Percentiles rank a stretch among this genome's conserved stretches.
phyloP scores from a whole-genome alignment of 2,113 vertebrate species.

The Mastomys coucha region DNA sequence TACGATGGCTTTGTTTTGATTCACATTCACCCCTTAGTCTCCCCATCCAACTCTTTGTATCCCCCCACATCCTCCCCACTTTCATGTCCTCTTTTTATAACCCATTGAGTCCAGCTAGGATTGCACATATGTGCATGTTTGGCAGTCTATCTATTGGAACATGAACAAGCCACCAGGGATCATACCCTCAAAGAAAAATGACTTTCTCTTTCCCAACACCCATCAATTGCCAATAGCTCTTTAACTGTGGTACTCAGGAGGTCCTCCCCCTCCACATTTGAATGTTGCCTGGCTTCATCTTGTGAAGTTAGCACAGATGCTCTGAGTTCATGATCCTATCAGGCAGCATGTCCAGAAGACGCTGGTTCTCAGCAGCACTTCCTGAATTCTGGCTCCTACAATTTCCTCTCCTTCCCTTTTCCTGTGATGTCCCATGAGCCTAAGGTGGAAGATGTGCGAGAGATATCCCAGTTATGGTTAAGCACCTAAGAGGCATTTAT shows the following conservation, averaged over 20 bases:
- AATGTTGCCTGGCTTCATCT: background rate
- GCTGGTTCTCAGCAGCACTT: background rate
- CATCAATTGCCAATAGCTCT: background rate
- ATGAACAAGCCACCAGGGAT: background rate
- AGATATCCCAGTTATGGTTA: background rate
- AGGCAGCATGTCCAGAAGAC: background rate
- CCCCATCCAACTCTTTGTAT: background rate
- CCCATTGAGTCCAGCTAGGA: background rate
- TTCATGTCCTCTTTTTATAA: background rate
- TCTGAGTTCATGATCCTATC: no score
- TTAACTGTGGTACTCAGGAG: background rate
- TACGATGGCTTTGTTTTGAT: background rate
- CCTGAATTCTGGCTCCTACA: background rate
- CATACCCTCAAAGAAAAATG: background rate
- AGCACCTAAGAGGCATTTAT: background rate
- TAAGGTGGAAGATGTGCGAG: background rate
- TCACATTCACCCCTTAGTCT: background rate
- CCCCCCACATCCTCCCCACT: no score
- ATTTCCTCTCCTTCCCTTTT: rapidly evolving
- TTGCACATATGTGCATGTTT: background rate
- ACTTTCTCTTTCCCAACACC: background rate
- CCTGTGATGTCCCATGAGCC: background rate
- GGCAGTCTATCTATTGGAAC: background rate
- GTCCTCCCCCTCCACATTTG: background rate
- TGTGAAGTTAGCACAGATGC: background rate